Evolutionary conservation across 2,797 vertebrate species (phyloP).

Genomic region (Bradypodion ventrale): DNA sequence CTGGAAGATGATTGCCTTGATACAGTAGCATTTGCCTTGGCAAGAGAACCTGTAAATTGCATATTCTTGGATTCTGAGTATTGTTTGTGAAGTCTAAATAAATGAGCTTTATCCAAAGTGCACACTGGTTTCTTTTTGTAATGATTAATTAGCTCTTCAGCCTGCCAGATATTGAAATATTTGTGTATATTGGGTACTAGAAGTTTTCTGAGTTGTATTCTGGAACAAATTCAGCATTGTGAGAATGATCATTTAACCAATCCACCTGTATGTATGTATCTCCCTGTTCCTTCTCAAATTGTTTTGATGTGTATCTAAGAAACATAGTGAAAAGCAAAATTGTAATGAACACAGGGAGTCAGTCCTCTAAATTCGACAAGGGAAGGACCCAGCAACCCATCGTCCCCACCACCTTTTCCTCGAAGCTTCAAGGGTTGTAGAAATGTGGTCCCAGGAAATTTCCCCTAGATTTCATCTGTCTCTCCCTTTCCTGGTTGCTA

Average conservation of each 20-base stretch:
- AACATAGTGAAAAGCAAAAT: conserved; percentile 39
- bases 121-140: conserved; percentile 59
- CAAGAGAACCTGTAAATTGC: conserved; percentile 46
- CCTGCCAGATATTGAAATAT: conserved; percentile 69
- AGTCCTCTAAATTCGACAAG: no score
- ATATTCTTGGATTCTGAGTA: conserved; percentile 52
- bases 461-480: no score
- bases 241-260: conserved; percentile 65
- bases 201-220: conserved; percentile 69
- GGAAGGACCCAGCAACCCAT: no score
- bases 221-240: conserved; percentile 67
- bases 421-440: no score
- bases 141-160: conserved; percentile 67
- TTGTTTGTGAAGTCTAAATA: conserved; percentile 70
- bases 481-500: no score
- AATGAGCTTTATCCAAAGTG: conserved; percentile 62
- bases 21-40: conserved; percentile 53
- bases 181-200: conserved; percentile 67
- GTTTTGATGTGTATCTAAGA: conserved; percentile 67
- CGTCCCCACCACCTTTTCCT: no score
- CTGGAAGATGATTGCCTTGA: conserved; percentile 44
- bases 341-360: not conserved
- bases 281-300: conserved; percentile 33
- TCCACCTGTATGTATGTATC: conserved; percentile 71
- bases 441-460: no score